Evolutionary conservation across 2,113 vertebrate genomes (phyloP).

Genomic region (Oryzias woworae): DNA sequence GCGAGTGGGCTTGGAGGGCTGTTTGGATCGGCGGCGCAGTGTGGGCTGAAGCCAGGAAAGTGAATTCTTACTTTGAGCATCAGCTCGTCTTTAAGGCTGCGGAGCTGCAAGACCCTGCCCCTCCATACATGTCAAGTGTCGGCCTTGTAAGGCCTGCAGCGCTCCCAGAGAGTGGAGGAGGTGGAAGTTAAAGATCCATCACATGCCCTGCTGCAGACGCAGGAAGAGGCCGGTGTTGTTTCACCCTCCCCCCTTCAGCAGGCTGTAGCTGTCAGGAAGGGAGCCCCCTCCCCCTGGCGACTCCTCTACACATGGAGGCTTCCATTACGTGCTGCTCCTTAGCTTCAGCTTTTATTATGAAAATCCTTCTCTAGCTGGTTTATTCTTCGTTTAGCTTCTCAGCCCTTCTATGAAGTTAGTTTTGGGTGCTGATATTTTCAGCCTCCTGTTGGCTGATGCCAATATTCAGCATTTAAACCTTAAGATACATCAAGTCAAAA

Average conservation of each 20-base stretch:
- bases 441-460: no score
- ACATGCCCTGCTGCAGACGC: constrained; percentile 38
- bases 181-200: constrained; percentile 46
- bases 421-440: no score
- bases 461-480: no score
- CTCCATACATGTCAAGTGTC: constrained; percentile 6
- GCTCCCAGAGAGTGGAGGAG: constrained; percentile 12
- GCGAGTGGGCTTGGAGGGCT: constrained; percentile 38
- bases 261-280: constrained; percentile 55
- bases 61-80: neutral
- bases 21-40: constrained; percentile 39
- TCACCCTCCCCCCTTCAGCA: constrained; percentile 63
- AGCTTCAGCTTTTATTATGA: constrained; percentile 19
- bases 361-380: no score
- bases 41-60: constrained; percentile 34
- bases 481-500: no score
- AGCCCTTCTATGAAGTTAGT: no score
- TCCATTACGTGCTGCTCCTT: constrained; percentile 56
- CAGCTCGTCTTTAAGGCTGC: neutral
- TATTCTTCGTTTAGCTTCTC: no score
- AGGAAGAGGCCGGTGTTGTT: constrained; percentile 54
- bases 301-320: constrained; percentile 55
- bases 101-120: constrained; percentile 2
- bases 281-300: constrained; percentile 62
- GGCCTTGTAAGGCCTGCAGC: neutral